A percentile compares a stretch with the other conserved stretches of the same genome.
phyloP scores from a whole-genome alignment of 2,888 invertebrate genomes.

The Schizotus pectinicornis region DNA sequence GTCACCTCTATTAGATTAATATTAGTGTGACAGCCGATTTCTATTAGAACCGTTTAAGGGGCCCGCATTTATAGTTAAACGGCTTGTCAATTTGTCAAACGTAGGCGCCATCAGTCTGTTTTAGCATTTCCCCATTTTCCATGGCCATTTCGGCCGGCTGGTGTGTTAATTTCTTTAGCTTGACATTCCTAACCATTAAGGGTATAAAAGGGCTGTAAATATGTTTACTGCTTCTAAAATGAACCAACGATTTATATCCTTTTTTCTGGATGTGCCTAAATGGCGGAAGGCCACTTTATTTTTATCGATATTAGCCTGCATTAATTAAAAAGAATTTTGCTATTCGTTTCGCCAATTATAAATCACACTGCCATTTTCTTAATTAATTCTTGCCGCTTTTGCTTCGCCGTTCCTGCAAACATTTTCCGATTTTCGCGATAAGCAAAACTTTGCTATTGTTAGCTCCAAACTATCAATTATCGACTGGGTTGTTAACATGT shows the following conservation, averaged over 20 bases:
- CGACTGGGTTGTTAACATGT: no score
- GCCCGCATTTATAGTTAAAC: constrained; percentile 14
- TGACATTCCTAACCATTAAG: constrained; percentile 22
- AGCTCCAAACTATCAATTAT: no score
- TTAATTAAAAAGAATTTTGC: constrained; percentile 9
- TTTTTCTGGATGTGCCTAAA: constrained; percentile 8
- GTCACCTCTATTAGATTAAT: constrained; percentile 15
- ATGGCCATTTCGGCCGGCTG: constrained; percentile 13
- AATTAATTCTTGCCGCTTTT: constrained; percentile 14
- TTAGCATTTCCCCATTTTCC: constrained; percentile 9
- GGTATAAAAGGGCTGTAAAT: constrained; percentile 26
- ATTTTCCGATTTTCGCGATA: background rate
- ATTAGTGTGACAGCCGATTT: constrained; percentile 8
- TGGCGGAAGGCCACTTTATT: constrained; percentile 1
- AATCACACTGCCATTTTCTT: constrained; percentile 10
- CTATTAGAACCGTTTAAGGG: constrained; percentile 20
- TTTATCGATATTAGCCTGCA: constrained; percentile 11
- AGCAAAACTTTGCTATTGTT: background rate
- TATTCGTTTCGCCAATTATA: constrained; percentile 11
- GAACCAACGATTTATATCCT: constrained; percentile 14
- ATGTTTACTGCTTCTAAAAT: constrained; percentile 28
- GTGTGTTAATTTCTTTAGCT: constrained; percentile 21
- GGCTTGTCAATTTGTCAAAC: constrained; percentile 27
- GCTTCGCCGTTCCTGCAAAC: background rate
- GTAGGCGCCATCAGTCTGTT: constrained; percentile 21